A percentile compares a stretch with the other conserved stretches of the same genome.
Conservation (phyloP, 2,888 invertebrate genomes). For the Phengaris arion region DNA sequence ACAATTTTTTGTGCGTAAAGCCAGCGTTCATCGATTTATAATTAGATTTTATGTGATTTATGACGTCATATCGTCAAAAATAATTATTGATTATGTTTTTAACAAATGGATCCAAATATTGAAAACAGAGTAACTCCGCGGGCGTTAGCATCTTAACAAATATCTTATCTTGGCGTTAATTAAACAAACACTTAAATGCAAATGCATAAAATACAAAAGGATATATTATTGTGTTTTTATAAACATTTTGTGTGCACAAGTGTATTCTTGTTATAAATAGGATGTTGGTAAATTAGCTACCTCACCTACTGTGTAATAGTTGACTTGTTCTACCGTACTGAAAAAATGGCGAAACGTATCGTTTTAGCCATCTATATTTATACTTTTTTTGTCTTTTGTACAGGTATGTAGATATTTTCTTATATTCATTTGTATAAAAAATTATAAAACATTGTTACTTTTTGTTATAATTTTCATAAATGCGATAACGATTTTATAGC, state of each 20-base stretch:
- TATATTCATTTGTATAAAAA: not conserved
- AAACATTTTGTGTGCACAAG: slow-evolving; percentile 11
- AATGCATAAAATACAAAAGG: slow-evolving; percentile 12
- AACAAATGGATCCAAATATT: too few species aligned
- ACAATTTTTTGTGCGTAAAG: too few species aligned
- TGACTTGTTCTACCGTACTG: not conserved
- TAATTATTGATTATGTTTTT: too few species aligned
- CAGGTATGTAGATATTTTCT: not conserved
- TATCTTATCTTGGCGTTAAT: not conserved
- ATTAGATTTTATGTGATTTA: too few species aligned
- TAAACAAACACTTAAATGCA: slow-evolving; percentile 11
- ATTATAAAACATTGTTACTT: not conserved
- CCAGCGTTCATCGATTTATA: too few species aligned
- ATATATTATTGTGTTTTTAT: not conserved
- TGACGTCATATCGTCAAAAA: too few species aligned
- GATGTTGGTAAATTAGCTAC: not conserved
- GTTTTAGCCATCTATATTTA: not conserved
- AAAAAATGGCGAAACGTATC: not conserved
- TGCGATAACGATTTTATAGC: not conserved
- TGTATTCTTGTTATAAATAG: slow-evolving; percentile 9
- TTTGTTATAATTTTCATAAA: not conserved
- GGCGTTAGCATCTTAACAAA: not conserved
- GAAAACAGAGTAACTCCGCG: not conserved
- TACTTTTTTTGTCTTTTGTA: not conserved
- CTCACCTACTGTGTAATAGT: slow-evolving; percentile 7